These are phyloP conservation scores for Tetheella fluctuosa DNA, from an alignment of 2,888 invertebrate genomes.

Conservation along the genomic window DNA sequence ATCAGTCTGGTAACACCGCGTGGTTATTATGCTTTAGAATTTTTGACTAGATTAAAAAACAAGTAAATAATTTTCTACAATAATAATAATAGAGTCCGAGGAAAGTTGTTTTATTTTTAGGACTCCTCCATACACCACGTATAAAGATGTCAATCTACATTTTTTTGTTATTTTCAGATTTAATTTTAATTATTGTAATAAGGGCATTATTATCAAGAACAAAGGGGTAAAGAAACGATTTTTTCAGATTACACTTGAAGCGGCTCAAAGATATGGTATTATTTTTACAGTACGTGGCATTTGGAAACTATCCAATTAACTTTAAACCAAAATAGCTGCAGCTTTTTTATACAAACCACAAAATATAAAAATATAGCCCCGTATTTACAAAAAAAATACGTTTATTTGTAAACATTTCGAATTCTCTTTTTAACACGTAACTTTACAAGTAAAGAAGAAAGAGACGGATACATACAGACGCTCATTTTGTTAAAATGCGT, in stretches of 20 bases:
- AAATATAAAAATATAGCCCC: not conserved
- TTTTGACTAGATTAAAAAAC: conserved; percentile 45
- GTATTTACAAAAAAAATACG: not conserved
- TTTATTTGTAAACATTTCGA: not conserved
- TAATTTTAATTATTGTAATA: too few species aligned
- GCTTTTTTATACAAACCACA: not conserved
- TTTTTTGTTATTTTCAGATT: too few species aligned
- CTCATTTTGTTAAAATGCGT: not conserved
- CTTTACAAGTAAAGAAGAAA: not conserved
- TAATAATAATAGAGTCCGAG: not conserved
- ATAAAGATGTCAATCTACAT: too few species aligned
- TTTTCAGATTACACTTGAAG: too few species aligned
- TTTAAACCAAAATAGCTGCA: not conserved
- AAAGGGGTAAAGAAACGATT: too few species aligned
- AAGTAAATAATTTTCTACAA: conserved; percentile 15
- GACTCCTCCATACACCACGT: not conserved
- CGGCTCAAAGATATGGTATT: not conserved
- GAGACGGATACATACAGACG: not conserved
- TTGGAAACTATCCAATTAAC: not conserved
- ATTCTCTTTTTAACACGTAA: not conserved
- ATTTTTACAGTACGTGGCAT: not conserved
- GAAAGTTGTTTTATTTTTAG: not conserved
- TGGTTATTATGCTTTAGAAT: conserved; percentile 38
- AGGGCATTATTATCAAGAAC: too few species aligned
- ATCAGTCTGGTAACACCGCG: conserved; percentile 56